Evolutionary conservation across 2,797 vertebrate genomes (phyloP), one percentile per base, ranked within the genome.

Genomic region (Anas bahamensis): DNA sequence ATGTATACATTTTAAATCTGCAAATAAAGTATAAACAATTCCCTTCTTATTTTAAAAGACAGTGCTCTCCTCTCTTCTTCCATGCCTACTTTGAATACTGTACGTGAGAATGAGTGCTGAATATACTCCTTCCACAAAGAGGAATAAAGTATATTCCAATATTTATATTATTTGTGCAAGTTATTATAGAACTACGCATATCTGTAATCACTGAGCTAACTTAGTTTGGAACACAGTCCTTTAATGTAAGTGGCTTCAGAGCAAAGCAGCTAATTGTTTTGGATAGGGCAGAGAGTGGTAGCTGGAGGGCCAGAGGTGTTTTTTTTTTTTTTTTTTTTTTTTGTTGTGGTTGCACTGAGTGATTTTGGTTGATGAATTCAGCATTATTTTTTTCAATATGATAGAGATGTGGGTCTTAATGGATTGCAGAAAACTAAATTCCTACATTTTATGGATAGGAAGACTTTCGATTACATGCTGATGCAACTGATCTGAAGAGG

Each of bases 391-490:
- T 72, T 13, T 75, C 77, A 71, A 19, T 41, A 29, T n/a, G 11
- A 39, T 85, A 22, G 19, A 73, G 11, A 37, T n/a, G 9, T 72
- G 26, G 8, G 7, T 68, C 35, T 65, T 83, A 6, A 13, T 21
- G 35, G 9, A 17, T 70, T 42, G 17, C 48, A n/a, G 41, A 83
- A 71, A 84, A 76, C 13, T 13, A 44, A 84, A 76, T 46, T 64
- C 2, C 37, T 0, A 1, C 0, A 0, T 61, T 82, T 88, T 73
- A 55, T 6, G 26, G 11, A 1, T 13, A 71, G 29, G 29, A 65
- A 80, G 52, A 8, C 33, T 86, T 10, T n/a, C 23, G 28, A 23
- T 52, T 71, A 33, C 31, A 26, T 60, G n/a, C 17, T 52, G 33
- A 42, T 65, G n/a, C 29, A 53, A 31, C 19, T 42, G 29, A 78